Evolutionary conservation across 23 tunicate genomes (phyloP).

Genomic region (Halocynthia roretzi): DNA sequence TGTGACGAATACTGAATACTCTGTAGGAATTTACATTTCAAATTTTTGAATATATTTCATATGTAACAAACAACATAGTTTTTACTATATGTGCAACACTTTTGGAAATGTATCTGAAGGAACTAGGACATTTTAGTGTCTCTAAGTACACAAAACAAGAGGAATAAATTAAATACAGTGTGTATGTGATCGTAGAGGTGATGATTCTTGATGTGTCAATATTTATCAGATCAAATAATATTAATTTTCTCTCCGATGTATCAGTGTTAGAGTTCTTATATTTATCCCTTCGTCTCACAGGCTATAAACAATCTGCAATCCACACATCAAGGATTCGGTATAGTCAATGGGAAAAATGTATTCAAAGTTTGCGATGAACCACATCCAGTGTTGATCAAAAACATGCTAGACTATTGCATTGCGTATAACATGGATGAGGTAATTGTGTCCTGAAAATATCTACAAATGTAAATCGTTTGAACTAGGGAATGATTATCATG

Average conservation of each 20-base stretch:
- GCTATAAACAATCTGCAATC: constrained; percentile 88
- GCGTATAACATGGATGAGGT: constrained; percentile 78
- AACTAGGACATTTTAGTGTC: no score
- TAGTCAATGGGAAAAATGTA: constrained; percentile 87
- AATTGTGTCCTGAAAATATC: neutral
- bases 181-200: no score
- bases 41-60: neutral
- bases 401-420: constrained; percentile 85
- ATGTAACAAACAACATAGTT: no score
- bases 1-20: no score
- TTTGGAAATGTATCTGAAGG: no score
- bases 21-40: neutral
- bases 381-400: constrained; percentile 80
- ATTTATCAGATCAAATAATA: no score
- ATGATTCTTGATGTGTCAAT: no score
- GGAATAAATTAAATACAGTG: no score
- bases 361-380: constrained; percentile 99
- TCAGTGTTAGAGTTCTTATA: neutral
- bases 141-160: no score
- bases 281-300: constrained; percentile 11
- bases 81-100: neutral
- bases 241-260: no score
- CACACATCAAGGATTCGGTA: constrained; percentile 80
- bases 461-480: no score
- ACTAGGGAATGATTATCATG: neutral